Evolutionary conservation across 2,888 invertebrate genomes (phyloP).

Genomic region (Mesorhabditis sp.): DNA sequence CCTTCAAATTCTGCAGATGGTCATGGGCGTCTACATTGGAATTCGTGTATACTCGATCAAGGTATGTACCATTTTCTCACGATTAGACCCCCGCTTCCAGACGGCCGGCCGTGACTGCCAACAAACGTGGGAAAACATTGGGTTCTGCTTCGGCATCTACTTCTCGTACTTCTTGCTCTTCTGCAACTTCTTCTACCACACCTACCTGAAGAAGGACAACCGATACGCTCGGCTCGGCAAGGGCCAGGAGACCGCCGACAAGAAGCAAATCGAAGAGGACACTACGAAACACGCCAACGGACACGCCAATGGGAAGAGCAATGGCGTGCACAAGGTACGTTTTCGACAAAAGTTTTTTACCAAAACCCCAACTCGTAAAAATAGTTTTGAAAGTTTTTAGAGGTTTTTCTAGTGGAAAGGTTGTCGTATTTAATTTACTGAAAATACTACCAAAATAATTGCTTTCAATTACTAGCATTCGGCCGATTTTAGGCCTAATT

Average conservation of each 20-base stretch:
- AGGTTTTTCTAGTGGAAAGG: no score
- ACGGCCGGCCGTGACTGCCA: slow-evolving; percentile 58
- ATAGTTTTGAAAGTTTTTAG: no score
- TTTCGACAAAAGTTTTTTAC: no score
- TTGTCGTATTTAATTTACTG: no score
- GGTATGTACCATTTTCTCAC: slow-evolving; percentile 15
- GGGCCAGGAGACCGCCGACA: slow-evolving; percentile 2
- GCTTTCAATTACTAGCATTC: no score
- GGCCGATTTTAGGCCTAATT: no score
- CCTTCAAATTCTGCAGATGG: slow-evolving; percentile 54
- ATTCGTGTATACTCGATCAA: slow-evolving; percentile 47
- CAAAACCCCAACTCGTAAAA: no score
- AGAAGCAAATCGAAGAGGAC: slow-evolving; percentile 11
- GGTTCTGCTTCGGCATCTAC: slow-evolving; percentile 57
- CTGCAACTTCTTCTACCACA: slow-evolving; percentile 58
- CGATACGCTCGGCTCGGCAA: slow-evolving; percentile 27
- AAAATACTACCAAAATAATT: no score
- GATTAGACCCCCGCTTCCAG: slow-evolving; percentile 14
- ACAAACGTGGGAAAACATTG: slow-evolving; percentile 60
- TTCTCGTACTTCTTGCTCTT: slow-evolving; percentile 59
- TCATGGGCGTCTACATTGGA: slow-evolving; percentile 51
- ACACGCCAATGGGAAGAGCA: no score
- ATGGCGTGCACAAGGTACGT: no score
- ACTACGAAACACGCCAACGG: neutral
- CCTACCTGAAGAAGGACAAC: slow-evolving; percentile 52